Base-by-base conservation (phyloP, 53 echinoderm and acorn worm species). In the Hippasteria phrygiana region DNA sequence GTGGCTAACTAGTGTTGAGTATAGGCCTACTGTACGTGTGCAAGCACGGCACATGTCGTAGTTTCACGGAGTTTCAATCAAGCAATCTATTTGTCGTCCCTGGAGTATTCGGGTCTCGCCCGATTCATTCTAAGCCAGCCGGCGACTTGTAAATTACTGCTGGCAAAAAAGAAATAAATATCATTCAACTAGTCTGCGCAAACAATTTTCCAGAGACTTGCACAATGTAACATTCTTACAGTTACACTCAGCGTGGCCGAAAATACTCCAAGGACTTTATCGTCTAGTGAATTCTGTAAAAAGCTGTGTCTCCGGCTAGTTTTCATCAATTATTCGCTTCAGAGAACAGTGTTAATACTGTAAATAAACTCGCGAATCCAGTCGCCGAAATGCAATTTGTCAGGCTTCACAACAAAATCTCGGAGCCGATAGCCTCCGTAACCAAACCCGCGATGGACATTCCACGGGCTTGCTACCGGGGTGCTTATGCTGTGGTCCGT, bases 81-180 rank as follows among this genome's bases (percentile, higher is more conserved):
- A 77, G 88, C 88, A 67, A 65, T 88, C 65, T 66, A 88, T 88
- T 88, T 41, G 65, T 40, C 39, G 40, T 88, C 88, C 65, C 59
- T 36, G 56, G 78, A 59, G 78, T 62, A 31, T 54, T 0, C 55
- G 38, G 55, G 64, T 27, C 75, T 47, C 45, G 47, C 75, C 51
- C 9, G 38, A 32, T 55, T 55, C 48, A 41, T 46, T 66, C 82
- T 27, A 1, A 35, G 45, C 67, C 82, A 46, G 43, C 33, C 63
- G 26, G 66, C 66, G 65, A 63, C 82, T 28, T 43, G 45, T 66
- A 82, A 66, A 66, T 65, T 66, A 41, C 40, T n/a, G 18, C 4
- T 22, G 14, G 45, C 12, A 28, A 76, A 11, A 48, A 42, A 38
- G 20, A 75, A 48, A 31, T 14, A 2, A 26, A 56, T 39, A 36